phyloP scores from a whole-genome alignment of 2,888 invertebrate species.

The Uropetala carovei region DNA sequence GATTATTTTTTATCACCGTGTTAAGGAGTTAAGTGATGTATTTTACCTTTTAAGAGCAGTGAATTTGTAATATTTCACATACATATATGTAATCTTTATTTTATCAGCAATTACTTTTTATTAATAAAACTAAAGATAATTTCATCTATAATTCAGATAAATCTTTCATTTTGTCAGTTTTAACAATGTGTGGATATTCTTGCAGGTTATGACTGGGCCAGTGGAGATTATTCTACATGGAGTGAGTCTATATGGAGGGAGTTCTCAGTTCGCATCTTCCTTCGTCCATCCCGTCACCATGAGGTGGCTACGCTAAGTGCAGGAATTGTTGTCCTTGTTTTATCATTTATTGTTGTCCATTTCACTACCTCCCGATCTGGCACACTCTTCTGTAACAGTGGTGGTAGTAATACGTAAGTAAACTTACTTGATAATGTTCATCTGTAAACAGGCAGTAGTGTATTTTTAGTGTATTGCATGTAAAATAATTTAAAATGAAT shows the following conservation, averaged over 20 bases:
- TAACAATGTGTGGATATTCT: conserved; percentile 66
- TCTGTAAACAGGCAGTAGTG: neutral
- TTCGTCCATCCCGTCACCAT: conserved; percentile 81
- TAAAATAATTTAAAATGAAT: no score
- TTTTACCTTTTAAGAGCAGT: no score
- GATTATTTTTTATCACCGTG: no score
- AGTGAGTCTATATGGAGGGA: conserved; percentile 91
- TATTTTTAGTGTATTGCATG: no score
- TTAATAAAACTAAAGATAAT: no score
- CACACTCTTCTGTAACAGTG: conserved; percentile 73
- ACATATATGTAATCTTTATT: no score
- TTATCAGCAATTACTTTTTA: no score
- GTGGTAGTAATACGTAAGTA: conserved; percentile 64
- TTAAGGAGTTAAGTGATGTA: no score
- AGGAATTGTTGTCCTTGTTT: conserved; percentile 76
- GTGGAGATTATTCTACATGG: conserved; percentile 90
- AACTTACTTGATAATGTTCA: neutral
- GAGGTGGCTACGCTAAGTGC: conserved; percentile 78
- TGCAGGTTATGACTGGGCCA: conserved; percentile 86
- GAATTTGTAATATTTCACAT: no score
- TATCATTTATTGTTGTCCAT: conserved; percentile 78
- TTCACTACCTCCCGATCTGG: conserved; percentile 77
- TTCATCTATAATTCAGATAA: no score
- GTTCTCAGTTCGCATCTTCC: conserved; percentile 86
- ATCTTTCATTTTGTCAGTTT: no score